Base-by-base conservation (phyloP, 2,888 invertebrate species). In the Drosophila lutescens region DNA sequence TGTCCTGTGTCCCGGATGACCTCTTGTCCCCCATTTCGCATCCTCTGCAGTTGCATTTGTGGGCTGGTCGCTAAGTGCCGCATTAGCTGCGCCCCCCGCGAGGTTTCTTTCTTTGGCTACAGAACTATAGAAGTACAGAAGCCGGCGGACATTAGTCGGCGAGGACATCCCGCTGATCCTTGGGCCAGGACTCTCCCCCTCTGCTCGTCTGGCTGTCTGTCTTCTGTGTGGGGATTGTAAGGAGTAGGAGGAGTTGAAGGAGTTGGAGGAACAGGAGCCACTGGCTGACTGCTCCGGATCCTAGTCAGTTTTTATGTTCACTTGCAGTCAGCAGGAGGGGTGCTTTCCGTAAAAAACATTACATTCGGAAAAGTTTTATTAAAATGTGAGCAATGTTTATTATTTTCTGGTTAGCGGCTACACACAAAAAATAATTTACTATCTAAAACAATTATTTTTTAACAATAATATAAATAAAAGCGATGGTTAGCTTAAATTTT, bases 91-190 rank as follows among this genome's bases (percentile, higher is more conserved):
- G 57, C 41, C 69, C 47, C 69, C 69, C 17, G 23, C 23, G 69
- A 32, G 1, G 30, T 32, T 32, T n/a, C 40, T 62, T 63, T 63
- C 62, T 63, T 49, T 26, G 65, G 15, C 10, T 17, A 47, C 70
- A 70, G 30, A 0, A 67, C 58, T 70, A 57, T 30, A 69, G 30
- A 8, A 67, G 69, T 70, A 57, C 41, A 69, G 49, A 67, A 67
- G 70, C 49, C 47, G 49, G 20, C 43, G 47, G 69, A 30, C 70
- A 67, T 69, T 66, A 47, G 56, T 30, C 72, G 36, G 46, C 57
- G 77, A 56, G 76, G 83, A 59, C 69, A 67, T 62, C 83, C 84
- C 76, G 84, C 88, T 86, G 88, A 80, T 88, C 73, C 46, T 23
- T 36, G 41, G 58, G 36, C 43, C 36, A 49, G 62, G 62, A 49